Conservation (phyloP, 2,888 invertebrate species). For the Quadriops clusia region DNA sequence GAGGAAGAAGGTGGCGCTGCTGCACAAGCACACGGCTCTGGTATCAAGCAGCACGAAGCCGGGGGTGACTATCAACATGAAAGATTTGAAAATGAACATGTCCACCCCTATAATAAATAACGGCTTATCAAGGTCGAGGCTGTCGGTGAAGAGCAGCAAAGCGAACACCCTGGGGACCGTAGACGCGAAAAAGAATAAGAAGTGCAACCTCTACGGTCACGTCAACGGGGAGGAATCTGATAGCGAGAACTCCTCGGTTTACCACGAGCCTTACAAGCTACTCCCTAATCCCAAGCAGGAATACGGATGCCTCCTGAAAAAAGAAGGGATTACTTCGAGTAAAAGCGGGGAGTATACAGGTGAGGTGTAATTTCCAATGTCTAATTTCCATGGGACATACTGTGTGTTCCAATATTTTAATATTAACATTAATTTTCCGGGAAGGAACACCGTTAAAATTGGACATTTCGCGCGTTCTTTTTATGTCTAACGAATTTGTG, state of each 20-base stretch:
- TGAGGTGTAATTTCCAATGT: conserved; percentile 21
- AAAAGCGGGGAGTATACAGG: conserved; percentile 44
- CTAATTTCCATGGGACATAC: background rate
- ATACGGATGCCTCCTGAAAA: conserved; percentile 40
- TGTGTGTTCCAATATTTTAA: background rate
- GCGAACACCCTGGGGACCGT: conserved; percentile 28
- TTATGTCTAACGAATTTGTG: too few relatives aligned
- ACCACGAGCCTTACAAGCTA: conserved; percentile 46
- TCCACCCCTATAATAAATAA: conserved; percentile 46
- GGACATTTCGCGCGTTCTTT: background rate
- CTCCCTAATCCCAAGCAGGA: conserved; percentile 39
- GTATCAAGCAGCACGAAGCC: conserved; percentile 45
- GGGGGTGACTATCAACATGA: conserved; percentile 46
- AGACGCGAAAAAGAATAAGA: conserved; percentile 32
- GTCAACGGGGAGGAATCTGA: conserved; percentile 41
- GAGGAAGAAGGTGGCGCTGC: conserved; percentile 47
- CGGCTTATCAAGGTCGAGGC: conserved; percentile 39
- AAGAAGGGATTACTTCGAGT: conserved; percentile 38
- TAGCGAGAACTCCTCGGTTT: conserved; percentile 44
- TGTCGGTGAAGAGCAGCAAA: conserved; percentile 38
- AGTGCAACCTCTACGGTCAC: conserved; percentile 38
- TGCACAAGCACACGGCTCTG: conserved; percentile 50
- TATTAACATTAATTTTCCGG: background rate
- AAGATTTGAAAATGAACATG: conserved; percentile 44
- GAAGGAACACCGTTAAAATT: conserved; percentile 1